These are phyloP conservation scores for Gila orcuttii DNA, from an alignment of 2,113 vertebrate species.

Conservation along the genomic window DNA sequence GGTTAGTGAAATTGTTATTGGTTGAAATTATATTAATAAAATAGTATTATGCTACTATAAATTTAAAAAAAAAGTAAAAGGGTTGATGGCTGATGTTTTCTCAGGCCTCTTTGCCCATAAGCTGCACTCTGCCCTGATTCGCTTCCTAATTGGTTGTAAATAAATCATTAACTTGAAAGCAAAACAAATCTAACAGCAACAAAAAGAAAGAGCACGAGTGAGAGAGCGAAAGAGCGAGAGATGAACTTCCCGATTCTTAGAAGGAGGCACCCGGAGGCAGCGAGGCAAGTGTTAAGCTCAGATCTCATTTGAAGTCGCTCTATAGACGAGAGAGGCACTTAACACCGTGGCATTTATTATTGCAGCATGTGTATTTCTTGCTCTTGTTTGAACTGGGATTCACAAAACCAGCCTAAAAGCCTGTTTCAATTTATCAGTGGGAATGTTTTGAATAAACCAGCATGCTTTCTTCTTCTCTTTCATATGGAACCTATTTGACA, in stretches of 20 bases:
- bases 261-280: constrained; percentile 56
- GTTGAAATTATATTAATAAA: background rate
- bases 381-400: constrained; percentile 80
- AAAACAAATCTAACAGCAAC: constrained; percentile 80
- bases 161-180: constrained; percentile 82
- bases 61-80: constrained; percentile 1
- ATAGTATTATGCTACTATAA: background rate
- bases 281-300: constrained; percentile 76
- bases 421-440: constrained; percentile 78
- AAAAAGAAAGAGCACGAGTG: constrained; percentile 61
- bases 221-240: constrained; percentile 23
- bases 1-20: background rate
- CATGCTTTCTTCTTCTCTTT: constrained; percentile 79
- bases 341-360: constrained; percentile 76
- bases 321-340: constrained; percentile 75
- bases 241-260: constrained; percentile 57
- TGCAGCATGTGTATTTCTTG: constrained; percentile 73
- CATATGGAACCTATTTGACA: constrained; percentile 73
- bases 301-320: constrained; percentile 79
- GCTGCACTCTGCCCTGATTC: constrained; percentile 78
- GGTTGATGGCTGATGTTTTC: constrained; percentile 49
- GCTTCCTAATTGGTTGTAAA: constrained; percentile 80
- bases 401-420: constrained; percentile 82
- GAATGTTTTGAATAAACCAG: constrained; percentile 82
- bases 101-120: constrained; percentile 71